Evolutionary conservation across 2,113 vertebrate genomes (phyloP).

Genomic region (Malaclemys terrapin): DNA sequence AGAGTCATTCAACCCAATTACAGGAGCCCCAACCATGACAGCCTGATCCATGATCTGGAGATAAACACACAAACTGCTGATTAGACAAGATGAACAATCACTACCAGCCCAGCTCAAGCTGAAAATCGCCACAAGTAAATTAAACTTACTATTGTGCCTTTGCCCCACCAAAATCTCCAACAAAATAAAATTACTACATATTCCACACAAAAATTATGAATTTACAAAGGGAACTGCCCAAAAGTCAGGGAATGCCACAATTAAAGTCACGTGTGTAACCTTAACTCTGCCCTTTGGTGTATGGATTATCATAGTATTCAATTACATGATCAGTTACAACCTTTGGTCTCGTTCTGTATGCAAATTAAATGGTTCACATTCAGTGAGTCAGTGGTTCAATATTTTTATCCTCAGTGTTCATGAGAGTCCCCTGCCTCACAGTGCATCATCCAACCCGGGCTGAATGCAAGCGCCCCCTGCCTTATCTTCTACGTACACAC

Average conservation of each 20-base stretch:
- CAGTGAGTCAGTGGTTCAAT: background rate
- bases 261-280: fast-evolving
- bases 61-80: background rate
- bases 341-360: background rate
- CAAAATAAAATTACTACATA: background rate
- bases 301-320: background rate
- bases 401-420: background rate
- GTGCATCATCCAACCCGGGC: background rate
- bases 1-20: conserved; percentile 97
- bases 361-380: background rate
- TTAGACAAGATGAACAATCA: background rate
- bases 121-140: background rate
- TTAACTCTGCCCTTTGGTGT: background rate
- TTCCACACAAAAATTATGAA: background rate
- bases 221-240: background rate
- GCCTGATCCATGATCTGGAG: conserved; percentile 97
- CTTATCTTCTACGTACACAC: background rate
- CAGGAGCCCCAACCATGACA: conserved; percentile 92
- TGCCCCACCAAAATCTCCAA: background rate
- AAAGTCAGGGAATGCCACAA: fast-evolving
- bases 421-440: background rate
- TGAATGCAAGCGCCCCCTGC: background rate
- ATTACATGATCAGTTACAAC: background rate
- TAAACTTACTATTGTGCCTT: background rate
- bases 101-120: background rate